Conservation (phyloP, 2,888 invertebrate species). For the Apomyelois bistriatella region DNA sequence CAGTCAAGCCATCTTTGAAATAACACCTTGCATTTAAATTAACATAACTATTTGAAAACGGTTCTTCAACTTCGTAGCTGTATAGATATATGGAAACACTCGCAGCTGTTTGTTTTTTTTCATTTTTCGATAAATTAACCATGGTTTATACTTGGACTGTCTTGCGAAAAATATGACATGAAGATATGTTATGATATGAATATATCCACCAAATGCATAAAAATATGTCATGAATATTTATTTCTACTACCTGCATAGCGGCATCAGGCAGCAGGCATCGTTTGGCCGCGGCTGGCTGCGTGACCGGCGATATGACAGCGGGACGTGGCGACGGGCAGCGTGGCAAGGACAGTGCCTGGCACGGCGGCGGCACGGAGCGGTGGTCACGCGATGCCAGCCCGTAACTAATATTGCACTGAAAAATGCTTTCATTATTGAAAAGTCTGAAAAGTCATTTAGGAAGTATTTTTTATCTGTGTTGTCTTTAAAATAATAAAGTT, state of each 20-base stretch:
- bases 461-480: conserved; percentile 1
- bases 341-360: conserved; percentile 42
- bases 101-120: not conserved
- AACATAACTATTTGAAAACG: not conserved
- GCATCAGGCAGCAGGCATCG: conserved; percentile 1
- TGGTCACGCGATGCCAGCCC: conserved; percentile 63
- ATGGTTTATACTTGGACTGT: too few relatives aligned
- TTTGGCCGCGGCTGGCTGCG: conserved; percentile 39
- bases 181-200: too few relatives aligned
- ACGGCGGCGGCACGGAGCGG: conserved; percentile 49
- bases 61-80: too few relatives aligned
- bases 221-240: too few relatives aligned
- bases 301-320: conserved; percentile 68
- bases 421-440: conserved; percentile 41
- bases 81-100: too few relatives aligned
- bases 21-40: not conserved
- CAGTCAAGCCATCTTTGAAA: conserved; percentile 7
- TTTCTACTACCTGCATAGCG: conserved; percentile 26
- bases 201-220: too few relatives aligned
- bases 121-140: not conserved
- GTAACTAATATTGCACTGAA: conserved; percentile 39
- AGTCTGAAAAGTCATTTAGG: conserved; percentile 27
- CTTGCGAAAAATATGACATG: too few relatives aligned
- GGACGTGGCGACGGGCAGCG: conserved; percentile 29
- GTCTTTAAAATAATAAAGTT: not conserved